Evolutionary conservation across 2,888 invertebrate genomes (phyloP).

Genomic region (Eubasilissa splendida): DNA sequence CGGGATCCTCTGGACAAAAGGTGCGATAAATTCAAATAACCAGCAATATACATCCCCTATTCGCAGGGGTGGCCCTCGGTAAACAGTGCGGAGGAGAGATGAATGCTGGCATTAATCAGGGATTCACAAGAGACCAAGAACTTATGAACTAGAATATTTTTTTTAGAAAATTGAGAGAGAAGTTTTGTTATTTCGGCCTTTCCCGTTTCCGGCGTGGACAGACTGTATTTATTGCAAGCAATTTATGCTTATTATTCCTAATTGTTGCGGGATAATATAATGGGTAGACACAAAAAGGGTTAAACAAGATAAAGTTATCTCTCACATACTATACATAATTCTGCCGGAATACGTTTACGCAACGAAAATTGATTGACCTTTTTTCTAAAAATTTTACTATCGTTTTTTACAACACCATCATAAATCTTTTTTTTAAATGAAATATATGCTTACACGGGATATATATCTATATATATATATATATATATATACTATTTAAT

Average conservation of each 20-base stretch:
- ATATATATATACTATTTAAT: too few relatives aligned
- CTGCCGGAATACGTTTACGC: too few relatives aligned
- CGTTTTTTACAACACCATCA: too few relatives aligned
- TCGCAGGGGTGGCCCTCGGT: conserved; percentile 34
- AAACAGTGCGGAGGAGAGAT: conserved; percentile 41
- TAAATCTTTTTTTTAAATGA: too few relatives aligned
- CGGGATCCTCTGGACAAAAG: conserved; percentile 16
- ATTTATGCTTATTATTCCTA: conserved; percentile 12
- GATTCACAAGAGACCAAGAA: conserved; percentile 41
- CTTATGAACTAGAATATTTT: conserved; percentile 27
- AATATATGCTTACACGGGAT: too few relatives aligned
- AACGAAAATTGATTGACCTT: too few relatives aligned
- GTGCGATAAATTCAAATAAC: conserved; percentile 50
- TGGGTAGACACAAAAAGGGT: too few relatives aligned
- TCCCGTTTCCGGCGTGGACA: not conserved
- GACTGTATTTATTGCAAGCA: conserved; percentile 17
- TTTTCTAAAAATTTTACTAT: too few relatives aligned
- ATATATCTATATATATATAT: too few relatives aligned
- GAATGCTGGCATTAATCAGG: conserved; percentile 55
- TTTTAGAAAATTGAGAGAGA: conserved; percentile 15
- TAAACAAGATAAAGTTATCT: too few relatives aligned
- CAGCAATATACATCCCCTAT: conserved; percentile 31
- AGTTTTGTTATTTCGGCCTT: conserved; percentile 18
- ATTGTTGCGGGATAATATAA: not conserved
- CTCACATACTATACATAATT: too few relatives aligned